Conservation (phyloP, 2,888 invertebrate genomes). For the Habrosyne pyritoides region DNA sequence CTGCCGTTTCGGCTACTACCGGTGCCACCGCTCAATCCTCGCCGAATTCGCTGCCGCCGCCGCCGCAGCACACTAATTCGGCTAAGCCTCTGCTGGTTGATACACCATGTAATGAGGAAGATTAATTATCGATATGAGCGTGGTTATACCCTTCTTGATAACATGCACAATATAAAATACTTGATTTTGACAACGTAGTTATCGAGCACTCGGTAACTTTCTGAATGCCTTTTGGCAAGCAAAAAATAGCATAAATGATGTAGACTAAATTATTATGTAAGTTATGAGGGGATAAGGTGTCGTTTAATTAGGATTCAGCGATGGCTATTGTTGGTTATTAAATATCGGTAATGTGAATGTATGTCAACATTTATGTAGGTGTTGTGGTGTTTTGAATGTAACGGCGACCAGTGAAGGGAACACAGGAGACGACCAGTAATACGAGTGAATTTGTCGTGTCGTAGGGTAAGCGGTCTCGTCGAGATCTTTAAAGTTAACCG, state of each 20-base stretch:
- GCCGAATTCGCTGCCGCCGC: constrained; percentile 53
- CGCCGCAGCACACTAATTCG: constrained; percentile 58
- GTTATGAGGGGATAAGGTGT: constrained; percentile 74
- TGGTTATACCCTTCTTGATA: constrained; percentile 2
- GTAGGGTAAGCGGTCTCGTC: constrained; percentile 67
- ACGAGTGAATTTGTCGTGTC: constrained; percentile 53
- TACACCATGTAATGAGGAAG: constrained; percentile 75
- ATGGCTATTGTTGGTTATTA: constrained; percentile 75
- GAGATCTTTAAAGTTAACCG: constrained; percentile 66
- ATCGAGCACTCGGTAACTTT: constrained; percentile 60
- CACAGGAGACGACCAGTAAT: constrained; percentile 51
- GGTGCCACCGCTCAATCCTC: constrained; percentile 57
- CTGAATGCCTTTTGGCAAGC: constrained; percentile 71
- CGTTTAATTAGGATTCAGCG: constrained; percentile 67
- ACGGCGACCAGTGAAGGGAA: constrained; percentile 60
- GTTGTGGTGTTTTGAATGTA: constrained; percentile 64
- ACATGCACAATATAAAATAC: constrained; percentile 47
- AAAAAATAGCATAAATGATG: constrained; percentile 71
- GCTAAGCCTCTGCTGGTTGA: constrained; percentile 75
- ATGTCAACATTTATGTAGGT: constrained; percentile 60
- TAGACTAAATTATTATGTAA: constrained; percentile 63
- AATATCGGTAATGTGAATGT: constrained; percentile 70
- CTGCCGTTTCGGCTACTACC: constrained; percentile 46
- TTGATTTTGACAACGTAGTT: constrained; percentile 42
- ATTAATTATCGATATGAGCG: constrained; percentile 41